Base-by-base conservation (phyloP, 1,140 invertebrate genomes). In the Steinernema khuongi region DNA sequence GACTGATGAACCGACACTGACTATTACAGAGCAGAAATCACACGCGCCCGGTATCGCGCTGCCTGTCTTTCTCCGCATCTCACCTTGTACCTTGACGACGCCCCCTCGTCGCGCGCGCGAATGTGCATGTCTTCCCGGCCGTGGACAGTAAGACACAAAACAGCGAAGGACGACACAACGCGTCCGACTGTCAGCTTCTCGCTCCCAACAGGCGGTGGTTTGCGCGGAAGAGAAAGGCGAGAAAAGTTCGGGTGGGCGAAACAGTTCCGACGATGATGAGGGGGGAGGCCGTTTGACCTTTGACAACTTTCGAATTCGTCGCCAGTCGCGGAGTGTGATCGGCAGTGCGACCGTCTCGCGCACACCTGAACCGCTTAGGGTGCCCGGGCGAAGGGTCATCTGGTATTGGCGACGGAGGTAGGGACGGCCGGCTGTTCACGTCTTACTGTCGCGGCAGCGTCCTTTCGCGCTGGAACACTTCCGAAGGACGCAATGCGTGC, bases 111-210 rank as follows among this genome's bases (percentile, higher is more conserved):
- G n/a, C n/a, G 19, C 50, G 22, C 11, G 14, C 50, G 50, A 60
- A n/a, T 60, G 50, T 60, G 50, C 50, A 60, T 22, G 50, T 60
- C 50, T 60, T 60, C 50, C 50, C 11, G 14, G n/a, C n/a, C n/a
- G n/a, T n/a, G n/a, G 26, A 60, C 50, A 60, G 50, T 60, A 60
- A 60, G 50, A 60, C 50, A 60, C 50, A 60, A 60, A 60, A 60
- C 22, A 60, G 4, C 26, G 50, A 60, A 60, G 50, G 50, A n/a
- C n/a, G n/a, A 60, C 50, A 60, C 50, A 60, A 60, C 50, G 50
- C 50, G 50, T n/a, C n/a, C n/a, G 36, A n/a, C 50, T 60, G 11
- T 14, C 22, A 60, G 50, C 50, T 60, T 41, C 14, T 11, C 50
- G 50, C 50, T 22, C 4, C 50, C 7, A 60, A 4, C 7, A 14